Percentiles rank a stretch among this genome's conserved stretches.
phyloP scores from a whole-genome alignment of 2,888 invertebrate genomes.

The Philonicus albiceps region DNA sequence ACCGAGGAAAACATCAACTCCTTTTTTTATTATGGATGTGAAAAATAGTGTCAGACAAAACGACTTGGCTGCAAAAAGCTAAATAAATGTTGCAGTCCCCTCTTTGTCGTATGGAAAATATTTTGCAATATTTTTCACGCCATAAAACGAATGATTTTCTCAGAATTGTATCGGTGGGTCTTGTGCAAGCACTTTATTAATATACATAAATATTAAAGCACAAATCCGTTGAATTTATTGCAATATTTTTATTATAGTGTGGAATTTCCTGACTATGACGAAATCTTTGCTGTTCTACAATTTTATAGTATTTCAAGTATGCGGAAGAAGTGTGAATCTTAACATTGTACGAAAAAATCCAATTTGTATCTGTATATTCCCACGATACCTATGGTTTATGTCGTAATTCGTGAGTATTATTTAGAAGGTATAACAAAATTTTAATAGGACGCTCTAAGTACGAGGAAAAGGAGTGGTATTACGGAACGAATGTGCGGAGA shows the following conservation, averaged over 20 bases:
- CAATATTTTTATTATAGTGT: neutral
- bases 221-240: neutral
- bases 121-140: neutral
- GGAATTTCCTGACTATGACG: neutral
- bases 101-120: neutral
- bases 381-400: too few species aligned
- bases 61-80: neutral
- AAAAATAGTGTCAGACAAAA: neutral
- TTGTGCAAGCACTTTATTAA: neutral
- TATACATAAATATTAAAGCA: neutral
- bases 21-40: neutral
- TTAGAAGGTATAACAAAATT: neutral
- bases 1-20: neutral
- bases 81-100: neutral
- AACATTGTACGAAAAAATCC: neutral
- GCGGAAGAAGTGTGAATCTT: neutral
- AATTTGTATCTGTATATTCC: too few species aligned
- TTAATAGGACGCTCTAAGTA: neutral
- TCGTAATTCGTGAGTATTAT: neutral
- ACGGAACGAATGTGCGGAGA: neutral
- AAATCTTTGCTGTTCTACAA: neutral
- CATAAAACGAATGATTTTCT: neutral
- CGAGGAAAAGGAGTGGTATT: neutral
- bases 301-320: neutral
- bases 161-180: neutral